These are phyloP conservation scores for Poeciliopsis prolifica DNA, from an alignment of 2,113 vertebrate genomes.

Conservation along the genomic window DNA sequence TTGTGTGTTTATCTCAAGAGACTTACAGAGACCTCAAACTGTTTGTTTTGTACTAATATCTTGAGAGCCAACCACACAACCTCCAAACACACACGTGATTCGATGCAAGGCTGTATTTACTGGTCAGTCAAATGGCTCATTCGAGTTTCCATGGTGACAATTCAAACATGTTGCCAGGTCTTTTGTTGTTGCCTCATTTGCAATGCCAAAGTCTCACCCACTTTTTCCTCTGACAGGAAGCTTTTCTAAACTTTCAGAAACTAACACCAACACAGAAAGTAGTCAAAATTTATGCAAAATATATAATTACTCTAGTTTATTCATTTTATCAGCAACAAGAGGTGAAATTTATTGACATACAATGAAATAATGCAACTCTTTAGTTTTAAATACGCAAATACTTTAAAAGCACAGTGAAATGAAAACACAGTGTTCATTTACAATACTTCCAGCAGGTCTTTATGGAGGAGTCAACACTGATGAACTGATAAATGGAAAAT, in stretches of 20 bases:
- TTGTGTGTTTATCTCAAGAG: neutral
- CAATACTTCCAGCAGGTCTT: too few relatives aligned
- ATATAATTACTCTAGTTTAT: too few relatives aligned
- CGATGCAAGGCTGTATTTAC: constrained; percentile 90
- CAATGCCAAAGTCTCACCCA: constrained; percentile 24
- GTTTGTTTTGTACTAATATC: neutral
- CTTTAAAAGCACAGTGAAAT: too few relatives aligned
- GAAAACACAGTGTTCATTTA: too few relatives aligned
- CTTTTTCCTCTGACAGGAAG: neutral
- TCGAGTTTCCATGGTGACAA: constrained; percentile 96
- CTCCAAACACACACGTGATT: constrained; percentile 65
- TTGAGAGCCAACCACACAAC: constrained; percentile 34
- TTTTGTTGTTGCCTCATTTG: constrained; percentile 83
- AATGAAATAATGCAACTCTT: too few relatives aligned
- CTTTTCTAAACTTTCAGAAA: constrained; percentile 35
- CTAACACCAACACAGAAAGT: constrained; percentile 5
- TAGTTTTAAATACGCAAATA: too few relatives aligned
- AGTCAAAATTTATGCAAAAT: too few relatives aligned
- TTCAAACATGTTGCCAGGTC: constrained; percentile 93
- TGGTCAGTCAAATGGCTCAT: constrained; percentile 92
- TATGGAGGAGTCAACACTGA: too few relatives aligned
- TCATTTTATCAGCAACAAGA: too few relatives aligned
- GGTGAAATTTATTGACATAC: too few relatives aligned
- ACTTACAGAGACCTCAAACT: constrained; percentile 41
- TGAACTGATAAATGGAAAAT: too few relatives aligned